These are phyloP conservation scores for Sepiola atlantica DNA, from an alignment of 2,888 invertebrate genomes.

Conservation along the genomic window DNA sequence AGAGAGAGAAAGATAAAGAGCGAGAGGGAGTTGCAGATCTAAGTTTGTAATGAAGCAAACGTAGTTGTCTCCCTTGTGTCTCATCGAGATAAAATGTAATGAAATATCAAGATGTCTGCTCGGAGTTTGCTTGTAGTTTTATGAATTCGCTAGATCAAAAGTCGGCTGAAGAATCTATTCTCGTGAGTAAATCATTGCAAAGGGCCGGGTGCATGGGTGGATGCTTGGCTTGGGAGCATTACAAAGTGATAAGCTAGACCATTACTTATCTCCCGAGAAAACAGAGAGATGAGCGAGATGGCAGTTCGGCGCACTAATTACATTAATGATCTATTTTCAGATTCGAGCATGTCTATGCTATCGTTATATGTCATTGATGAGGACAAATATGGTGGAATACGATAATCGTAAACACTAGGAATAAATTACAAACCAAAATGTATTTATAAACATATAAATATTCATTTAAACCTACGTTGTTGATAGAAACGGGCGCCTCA, in stretches of 20 bases:
- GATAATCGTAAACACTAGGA: neutral
- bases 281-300: neutral
- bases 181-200: neutral
- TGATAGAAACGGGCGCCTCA: too few relatives aligned
- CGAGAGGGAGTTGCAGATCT: neutral
- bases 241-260: conserved; percentile 18
- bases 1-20: too few relatives aligned
- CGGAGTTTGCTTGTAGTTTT: neutral
- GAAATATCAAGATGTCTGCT: conserved; percentile 10
- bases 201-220: neutral
- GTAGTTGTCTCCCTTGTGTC: neutral
- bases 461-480: too few relatives aligned
- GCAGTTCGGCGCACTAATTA: neutral
- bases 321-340: conserved; percentile 8
- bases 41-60: too few relatives aligned
- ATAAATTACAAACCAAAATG: neutral
- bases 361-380: neutral
- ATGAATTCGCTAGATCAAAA: neutral
- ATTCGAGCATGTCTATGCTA: neutral
- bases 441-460: neutral
- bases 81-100: neutral
- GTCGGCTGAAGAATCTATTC: neutral
- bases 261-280: neutral
- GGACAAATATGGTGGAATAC: neutral
- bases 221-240: neutral